Evolutionary conservation across 2,797 vertebrate genomes (phyloP), one percentile per base, ranked within the genome.

Genomic region (Poliocrania exsul): DNA sequence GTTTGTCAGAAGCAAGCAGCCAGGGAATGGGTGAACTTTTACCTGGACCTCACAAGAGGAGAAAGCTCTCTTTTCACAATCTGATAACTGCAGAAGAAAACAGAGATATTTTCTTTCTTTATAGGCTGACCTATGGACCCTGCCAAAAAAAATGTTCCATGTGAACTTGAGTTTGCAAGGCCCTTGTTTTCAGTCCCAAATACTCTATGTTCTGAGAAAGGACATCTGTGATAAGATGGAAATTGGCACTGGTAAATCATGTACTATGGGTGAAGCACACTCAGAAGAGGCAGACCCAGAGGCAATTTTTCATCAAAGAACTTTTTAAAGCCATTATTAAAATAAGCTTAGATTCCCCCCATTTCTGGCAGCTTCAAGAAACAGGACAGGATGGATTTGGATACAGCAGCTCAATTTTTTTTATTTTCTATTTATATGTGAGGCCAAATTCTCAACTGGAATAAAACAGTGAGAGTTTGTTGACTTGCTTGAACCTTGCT

Each of bases 21-120:
- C 92, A 56, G 96, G 92, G 95, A 96, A 92, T 51, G 93, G 73
- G 61, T 97, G 97, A 97, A 98, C 97, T 98, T 98, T 97, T 97
- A 98, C 98, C 97, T 98, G 98, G 98, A 98, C 98, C 98, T 97
- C 98, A 98, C 98, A 98, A 97, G 98, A 98, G 95, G 97, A 97
- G 97, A 97, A 83, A 69, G 57, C 88, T 95, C 90, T 91, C 93
- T 94, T 92, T 93, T 95, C 86, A 93, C 86, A 97, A 97, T 97
- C 96, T 97, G 96, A 96, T 95, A 96, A 95, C 77, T 44, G 70
- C 79, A 88, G 94, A 97, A 95, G 96, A 97, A 97, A 98, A 98
- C 93, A 95, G 91, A 95, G 93, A 89, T 90, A 92, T 97, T 94
- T 93, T 93, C 94, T 96, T 97, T 96, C 97, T 97, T 97, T 96